Evolutionary conservation across 2,113 vertebrate species (phyloP), one percentile per base, ranked within the genome.

Genomic region (Bubo blakistoni): DNA sequence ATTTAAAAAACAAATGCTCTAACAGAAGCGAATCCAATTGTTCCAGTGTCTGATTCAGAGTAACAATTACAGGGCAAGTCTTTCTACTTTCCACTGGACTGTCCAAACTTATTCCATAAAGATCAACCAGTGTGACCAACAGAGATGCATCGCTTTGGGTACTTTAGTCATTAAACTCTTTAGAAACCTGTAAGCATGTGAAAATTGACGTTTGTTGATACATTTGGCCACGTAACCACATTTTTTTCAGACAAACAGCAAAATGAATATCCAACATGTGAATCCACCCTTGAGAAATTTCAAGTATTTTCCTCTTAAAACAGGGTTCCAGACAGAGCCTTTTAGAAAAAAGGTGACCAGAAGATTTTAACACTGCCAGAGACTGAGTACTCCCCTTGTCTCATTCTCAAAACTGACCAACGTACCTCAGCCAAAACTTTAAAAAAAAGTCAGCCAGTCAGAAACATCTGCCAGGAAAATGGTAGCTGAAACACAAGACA

Each of bases 111-210:
- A 24, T 6, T 29, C 26, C 81, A 29, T 30, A 15, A 9, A 7
- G 24, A 13, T 18, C 46, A 19, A 2, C 3, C 7, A 38, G 16
- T 11, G 5, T 2, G 5, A 78, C 46, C 46, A 47, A 13, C 4
- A 30, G 13, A 62, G 4, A 29, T 2, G 5, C 8, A 11, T 1
- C 63, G 62, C 5, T 59, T 20, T 0, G 10, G 11, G 10, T 9
- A 2, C 8, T 40, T n/a, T 2, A 21, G 4, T 2, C 27, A 72
- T 17, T 9, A 1, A 77, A 78, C 8, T 44, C 47, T n/a, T 42
- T 2, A 58, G 27, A 76, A 49, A 44, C 29, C 24, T 21, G 18
- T 2, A 69, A 7, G 11, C 25, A 44, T 0, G 0, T 21, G 26
- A 62, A 77, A 92, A 46, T 1, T 32, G 2, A 10, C 13, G 38